phyloP scores from a whole-genome alignment of 1,140 invertebrate genomes.

The Bombus difficillimus region DNA sequence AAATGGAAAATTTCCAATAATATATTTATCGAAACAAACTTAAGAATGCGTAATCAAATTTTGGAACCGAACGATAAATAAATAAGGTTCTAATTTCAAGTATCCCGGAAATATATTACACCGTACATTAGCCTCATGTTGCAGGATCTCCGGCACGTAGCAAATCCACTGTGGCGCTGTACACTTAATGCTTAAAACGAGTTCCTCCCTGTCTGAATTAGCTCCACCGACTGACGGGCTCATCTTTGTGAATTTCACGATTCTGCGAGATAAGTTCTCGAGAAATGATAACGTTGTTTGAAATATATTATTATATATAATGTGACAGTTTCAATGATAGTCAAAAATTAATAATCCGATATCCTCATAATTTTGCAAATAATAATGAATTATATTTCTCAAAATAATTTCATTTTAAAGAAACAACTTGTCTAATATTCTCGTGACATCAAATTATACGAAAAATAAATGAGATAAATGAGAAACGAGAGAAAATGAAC shows the following conservation, averaged over 20 bases:
- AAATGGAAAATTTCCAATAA: neutral
- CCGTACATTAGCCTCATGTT: slow-evolving; percentile 11
- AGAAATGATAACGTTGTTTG: neutral
- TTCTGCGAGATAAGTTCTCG: neutral
- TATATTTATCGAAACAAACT: neutral
- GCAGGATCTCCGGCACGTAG: slow-evolving; percentile 8
- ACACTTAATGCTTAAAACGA: slow-evolving; percentile 35
- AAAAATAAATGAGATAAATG: neutral
- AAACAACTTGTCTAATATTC: neutral
- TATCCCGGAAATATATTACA: slow-evolving; percentile 12
- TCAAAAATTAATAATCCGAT: neutral
- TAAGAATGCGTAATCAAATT: neutral
- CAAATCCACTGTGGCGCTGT: neutral
- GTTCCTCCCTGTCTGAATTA: slow-evolving; percentile 27
- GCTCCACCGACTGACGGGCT: slow-evolving; percentile 3
- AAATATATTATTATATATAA: neutral
- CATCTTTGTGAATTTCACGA: slow-evolving; percentile 1
- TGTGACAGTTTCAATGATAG: neutral
- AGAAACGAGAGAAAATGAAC: too few relatives aligned
- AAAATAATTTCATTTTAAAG: too few relatives aligned
- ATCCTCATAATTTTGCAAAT: neutral
- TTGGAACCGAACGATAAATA: neutral
- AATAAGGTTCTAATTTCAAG: neutral
- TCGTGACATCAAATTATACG: neutral
- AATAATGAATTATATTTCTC: neutral